These are phyloP conservation scores for Glyphotaelius pellucidus DNA, from an alignment of 2,888 invertebrate species.

Conservation along the genomic window DNA sequence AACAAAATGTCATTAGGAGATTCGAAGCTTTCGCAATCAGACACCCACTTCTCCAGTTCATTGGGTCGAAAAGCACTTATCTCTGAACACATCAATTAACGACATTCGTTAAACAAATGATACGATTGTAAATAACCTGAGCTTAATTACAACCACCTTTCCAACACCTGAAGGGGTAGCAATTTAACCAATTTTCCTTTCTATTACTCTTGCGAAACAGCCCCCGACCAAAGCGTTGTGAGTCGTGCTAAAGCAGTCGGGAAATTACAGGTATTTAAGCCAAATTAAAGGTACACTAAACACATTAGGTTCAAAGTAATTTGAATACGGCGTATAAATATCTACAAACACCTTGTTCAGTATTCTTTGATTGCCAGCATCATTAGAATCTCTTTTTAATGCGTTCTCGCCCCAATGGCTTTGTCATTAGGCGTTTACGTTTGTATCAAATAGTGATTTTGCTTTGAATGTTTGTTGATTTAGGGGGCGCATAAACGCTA, in stretches of 20 bases:
- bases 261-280: constrained; percentile 42
- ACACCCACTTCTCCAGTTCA: not conserved
- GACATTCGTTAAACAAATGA: constrained; percentile 39
- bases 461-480: not conserved
- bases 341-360: not conserved
- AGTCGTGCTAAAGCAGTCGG: constrained; percentile 1
- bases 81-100: constrained; percentile 7
- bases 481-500: not conserved
- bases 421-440: not conserved
- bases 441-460: not conserved
- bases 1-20: not conserved
- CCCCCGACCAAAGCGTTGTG: not conserved
- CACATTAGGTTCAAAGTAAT: constrained; percentile 25
- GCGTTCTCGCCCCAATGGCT: not conserved
- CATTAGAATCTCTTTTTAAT: constrained; percentile 5
- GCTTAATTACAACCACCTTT: constrained; percentile 28
- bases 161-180: constrained; percentile 37
- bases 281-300: constrained; percentile 35
- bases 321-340: constrained; percentile 15
- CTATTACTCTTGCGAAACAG: constrained; percentile 6
- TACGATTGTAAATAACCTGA: constrained; percentile 15
- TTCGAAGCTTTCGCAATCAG: not conserved
- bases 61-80: not conserved
- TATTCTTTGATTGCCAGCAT: not conserved
- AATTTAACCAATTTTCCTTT: constrained; percentile 44